Base-by-base conservation (phyloP, 1,140 invertebrate species). In the Gonatopus flavifemur region DNA sequence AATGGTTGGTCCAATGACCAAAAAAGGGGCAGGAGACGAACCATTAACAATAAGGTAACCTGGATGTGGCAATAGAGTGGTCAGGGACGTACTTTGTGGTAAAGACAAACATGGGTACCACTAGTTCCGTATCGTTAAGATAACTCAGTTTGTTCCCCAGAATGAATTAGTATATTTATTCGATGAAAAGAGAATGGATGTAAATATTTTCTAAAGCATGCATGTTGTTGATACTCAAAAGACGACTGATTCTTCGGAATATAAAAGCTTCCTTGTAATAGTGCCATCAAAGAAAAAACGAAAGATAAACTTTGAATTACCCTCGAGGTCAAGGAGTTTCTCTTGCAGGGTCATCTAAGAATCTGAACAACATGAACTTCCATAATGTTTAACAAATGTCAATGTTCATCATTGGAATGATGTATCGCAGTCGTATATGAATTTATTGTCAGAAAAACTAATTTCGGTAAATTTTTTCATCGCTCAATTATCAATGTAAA, bases 41-140 rank as follows among this genome's bases (percentile, higher is more conserved):
- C 49, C 35, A 41, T 61, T 28, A 54, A n/a, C n/a, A n/a, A n/a
- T n/a, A 55, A 46, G 63, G 60, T 56, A 47, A 72, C 70, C 67
- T 69, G 68, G 52, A 57, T 60, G 65, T 68, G 69, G 70, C 72
- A 73, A 55, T 54, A 64, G 68, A 66, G 70, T 66, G 69, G 62
- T 70, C 70, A 73, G 65, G 65, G 66, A 64, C 53, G 72, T 74
- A 74, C 70, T 74, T 74, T 74, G 68, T 73, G 69, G 70, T 67
- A 71, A 72, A 59, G 65, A 64, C 57, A 42, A 15, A 48, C 30
- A 38, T 31, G 44, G 37, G 21, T 37, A 44, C 49, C 52, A 40
- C 18, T 33, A 31, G 30, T 44, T 44, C 25, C 13, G 18, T 36
- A 31, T 15, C 15, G 2, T 22, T 10, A 15, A 52, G 22, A 18